These are phyloP conservation scores for Kradibia gibbosae DNA, from an alignment of 1,140 invertebrate genomes.

Conservation along the genomic window DNA sequence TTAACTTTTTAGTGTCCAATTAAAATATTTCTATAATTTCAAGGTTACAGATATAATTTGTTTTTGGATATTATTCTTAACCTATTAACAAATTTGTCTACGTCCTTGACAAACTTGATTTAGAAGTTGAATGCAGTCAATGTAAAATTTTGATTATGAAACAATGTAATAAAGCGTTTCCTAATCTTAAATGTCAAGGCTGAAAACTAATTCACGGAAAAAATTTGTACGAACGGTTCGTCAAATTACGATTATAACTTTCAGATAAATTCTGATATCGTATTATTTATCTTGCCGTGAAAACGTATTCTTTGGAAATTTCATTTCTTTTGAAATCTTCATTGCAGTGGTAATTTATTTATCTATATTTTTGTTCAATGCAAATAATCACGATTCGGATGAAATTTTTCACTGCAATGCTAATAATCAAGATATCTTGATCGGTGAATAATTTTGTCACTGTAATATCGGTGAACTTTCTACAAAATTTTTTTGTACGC, in stretches of 20 bases:
- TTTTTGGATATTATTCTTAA: background rate
- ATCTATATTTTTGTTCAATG: too few relatives aligned
- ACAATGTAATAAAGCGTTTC: slow-evolving; percentile 43
- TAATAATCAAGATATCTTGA: too few relatives aligned
- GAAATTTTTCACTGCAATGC: too few relatives aligned
- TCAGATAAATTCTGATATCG: slow-evolving; percentile 25
- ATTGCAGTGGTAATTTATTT: slow-evolving; percentile 15
- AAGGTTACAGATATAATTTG: background rate
- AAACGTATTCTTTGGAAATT: slow-evolving; percentile 8
- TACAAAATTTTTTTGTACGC: too few relatives aligned
- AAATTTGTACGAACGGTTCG: slow-evolving; percentile 14
- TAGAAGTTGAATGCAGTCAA: background rate
- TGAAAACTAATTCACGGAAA: slow-evolving; percentile 15
- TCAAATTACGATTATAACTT: slow-evolving; percentile 25
- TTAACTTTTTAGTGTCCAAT: background rate
- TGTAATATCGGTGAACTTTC: too few relatives aligned
- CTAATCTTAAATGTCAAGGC: slow-evolving; percentile 49
- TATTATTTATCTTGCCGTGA: slow-evolving; percentile 11
- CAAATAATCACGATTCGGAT: too few relatives aligned
- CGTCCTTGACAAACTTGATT: background rate
- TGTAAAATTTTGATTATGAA: slow-evolving; percentile 24
- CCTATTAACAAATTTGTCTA: background rate
- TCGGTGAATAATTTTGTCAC: too few relatives aligned
- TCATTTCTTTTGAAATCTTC: background rate
- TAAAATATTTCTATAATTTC: background rate